These are phyloP conservation scores for Belonocnema kinseyi DNA, from an alignment of 1,140 invertebrate species.

Conservation along the genomic window DNA sequence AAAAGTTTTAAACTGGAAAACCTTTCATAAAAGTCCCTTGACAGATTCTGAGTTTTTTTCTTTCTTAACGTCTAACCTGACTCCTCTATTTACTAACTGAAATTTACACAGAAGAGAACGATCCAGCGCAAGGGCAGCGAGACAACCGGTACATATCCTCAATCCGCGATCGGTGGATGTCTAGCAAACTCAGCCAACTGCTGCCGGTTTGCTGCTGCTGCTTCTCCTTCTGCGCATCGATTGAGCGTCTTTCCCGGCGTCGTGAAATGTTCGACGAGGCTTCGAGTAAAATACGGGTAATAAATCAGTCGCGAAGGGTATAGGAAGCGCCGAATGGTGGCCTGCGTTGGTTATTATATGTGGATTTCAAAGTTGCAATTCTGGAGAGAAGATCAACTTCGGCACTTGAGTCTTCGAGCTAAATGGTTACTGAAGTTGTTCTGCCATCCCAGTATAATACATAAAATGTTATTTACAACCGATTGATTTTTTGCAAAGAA, in stretches of 20 bases:
- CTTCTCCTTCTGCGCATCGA: constrained; percentile 17
- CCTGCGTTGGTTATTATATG: constrained; percentile 14
- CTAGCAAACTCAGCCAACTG: not conserved
- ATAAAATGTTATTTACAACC: constrained; percentile 25
- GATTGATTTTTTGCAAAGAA: constrained; percentile 10
- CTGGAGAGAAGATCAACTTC: constrained; percentile 17
- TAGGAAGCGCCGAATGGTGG: not conserved
- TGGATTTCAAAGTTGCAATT: constrained; percentile 22
- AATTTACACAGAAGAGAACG: constrained; percentile 32
- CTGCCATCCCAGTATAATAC: not conserved
- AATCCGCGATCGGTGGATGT: not conserved
- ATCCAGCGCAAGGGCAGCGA: constrained; percentile 3
- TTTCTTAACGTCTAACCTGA: constrained; percentile 44
- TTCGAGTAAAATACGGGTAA: constrained; percentile 30
- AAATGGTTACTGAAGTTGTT: not conserved
- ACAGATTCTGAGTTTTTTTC: no score
- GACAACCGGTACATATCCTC: constrained; percentile 12
- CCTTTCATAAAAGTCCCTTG: no score
- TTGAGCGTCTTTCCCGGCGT: constrained; percentile 11
- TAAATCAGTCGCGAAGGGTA: constrained; percentile 28
- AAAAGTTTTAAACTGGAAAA: no score
- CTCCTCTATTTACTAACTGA: constrained; percentile 49
- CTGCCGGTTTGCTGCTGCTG: constrained; percentile 5
- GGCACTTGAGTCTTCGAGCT: constrained; percentile 1
- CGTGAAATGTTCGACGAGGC: constrained; percentile 29